Evolutionary conservation across 2,797 vertebrate species (phyloP).

Genomic region (Pachyuromys duprasi): DNA sequence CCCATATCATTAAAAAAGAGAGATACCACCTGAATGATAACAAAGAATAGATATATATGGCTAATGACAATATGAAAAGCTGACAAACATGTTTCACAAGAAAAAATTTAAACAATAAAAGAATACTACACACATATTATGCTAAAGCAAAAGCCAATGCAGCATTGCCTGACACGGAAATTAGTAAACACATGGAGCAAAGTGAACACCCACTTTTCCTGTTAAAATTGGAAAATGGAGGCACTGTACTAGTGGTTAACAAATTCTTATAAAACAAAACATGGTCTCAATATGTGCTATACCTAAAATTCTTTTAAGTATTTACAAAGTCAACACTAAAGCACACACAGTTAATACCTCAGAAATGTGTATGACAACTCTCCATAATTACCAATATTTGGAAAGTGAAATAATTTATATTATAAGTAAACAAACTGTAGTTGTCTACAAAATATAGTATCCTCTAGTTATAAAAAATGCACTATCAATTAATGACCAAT

Average conservation of each 20-base stretch:
- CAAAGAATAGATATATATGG: background rate
- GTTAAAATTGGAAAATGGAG: background rate
- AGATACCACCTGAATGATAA: background rate
- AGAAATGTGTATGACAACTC: background rate
- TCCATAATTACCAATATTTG: background rate
- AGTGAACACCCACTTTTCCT: background rate
- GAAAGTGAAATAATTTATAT: background rate
- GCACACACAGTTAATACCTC: background rate
- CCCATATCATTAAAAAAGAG: background rate
- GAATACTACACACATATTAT: background rate
- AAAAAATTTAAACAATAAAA: background rate
- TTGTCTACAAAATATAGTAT: background rate
- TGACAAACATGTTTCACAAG: background rate
- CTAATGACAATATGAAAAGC: background rate
- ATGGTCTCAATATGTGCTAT: background rate
- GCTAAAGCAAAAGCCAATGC: background rate
- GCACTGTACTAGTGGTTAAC: background rate
- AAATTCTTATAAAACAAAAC: background rate
- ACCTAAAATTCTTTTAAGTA: background rate
- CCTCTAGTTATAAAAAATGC: background rate
- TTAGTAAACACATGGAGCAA: background rate
- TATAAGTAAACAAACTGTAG: background rate
- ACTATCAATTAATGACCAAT: background rate
- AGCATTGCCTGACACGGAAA: too few relatives aligned
- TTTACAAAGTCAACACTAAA: background rate